Evolutionary conservation across 2,113 vertebrate genomes (phyloP).

Genomic region (Mustelus asterias): DNA sequence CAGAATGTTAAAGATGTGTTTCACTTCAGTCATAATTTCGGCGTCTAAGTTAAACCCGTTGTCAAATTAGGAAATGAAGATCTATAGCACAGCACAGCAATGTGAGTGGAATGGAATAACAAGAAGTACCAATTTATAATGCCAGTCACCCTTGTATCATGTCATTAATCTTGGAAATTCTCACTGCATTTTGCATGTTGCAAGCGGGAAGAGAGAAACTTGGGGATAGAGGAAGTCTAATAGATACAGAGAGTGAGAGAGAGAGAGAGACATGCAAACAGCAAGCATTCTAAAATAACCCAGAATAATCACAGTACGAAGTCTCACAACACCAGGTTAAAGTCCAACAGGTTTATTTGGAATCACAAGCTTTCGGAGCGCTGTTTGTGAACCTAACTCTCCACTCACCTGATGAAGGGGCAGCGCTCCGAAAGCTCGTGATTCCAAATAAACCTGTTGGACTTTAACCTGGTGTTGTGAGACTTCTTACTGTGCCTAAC

Average conservation of each 20-base stretch:
- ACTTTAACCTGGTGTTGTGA: no score
- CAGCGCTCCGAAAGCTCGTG: no score
- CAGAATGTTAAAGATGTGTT: not conserved
- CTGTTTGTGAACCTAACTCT: no score
- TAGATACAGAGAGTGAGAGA: not conserved
- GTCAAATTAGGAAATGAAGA: not conserved
- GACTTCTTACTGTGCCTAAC: no score
- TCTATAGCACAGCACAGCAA: not conserved
- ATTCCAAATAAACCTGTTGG: no score
- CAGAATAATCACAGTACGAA: not conserved
- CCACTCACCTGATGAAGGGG: no score
- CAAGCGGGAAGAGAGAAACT: not conserved
- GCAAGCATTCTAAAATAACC: not conserved
- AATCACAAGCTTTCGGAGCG: no score
- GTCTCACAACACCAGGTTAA: no score
- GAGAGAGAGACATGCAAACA: not conserved
- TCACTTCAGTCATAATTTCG: not conserved
- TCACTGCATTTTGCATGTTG: not conserved
- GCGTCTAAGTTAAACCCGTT: not conserved
- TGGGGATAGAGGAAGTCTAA: not conserved
- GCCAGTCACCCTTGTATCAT: not conserved
- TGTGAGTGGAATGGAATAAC: not conserved
- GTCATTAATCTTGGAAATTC: not conserved
- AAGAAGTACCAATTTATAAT: not conserved
- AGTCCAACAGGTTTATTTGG: no score